Evolutionary conservation across 2,888 invertebrate species (phyloP).

Genomic region (Harpalus rufipes): DNA sequence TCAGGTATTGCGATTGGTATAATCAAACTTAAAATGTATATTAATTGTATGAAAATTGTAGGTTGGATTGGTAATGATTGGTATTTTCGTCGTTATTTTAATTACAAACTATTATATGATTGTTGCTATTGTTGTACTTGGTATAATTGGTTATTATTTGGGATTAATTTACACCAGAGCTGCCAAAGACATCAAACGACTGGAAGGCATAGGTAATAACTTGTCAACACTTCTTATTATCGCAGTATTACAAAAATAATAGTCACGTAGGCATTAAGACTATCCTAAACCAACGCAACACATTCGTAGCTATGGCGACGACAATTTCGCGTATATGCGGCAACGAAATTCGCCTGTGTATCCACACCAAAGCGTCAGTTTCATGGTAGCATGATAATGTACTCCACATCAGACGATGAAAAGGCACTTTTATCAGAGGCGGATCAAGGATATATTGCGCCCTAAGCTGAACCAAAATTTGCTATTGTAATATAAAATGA

Average conservation of each 20-base stretch:
- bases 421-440: too few species aligned
- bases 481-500: too few species aligned
- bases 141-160: slow-evolving; percentile 81
- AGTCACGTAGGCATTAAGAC: too few species aligned
- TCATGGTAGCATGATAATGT: too few species aligned
- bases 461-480: too few species aligned
- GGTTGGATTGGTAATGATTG: slow-evolving; percentile 83
- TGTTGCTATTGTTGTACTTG: slow-evolving; percentile 81
- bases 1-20: slow-evolving; percentile 75
- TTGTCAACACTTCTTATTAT: slow-evolving; percentile 3
- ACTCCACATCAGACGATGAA: too few species aligned
- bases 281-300: too few species aligned
- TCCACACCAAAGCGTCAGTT: too few species aligned
- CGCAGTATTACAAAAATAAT: background rate
- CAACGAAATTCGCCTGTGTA: too few species aligned
- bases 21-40: background rate
- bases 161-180: slow-evolving; percentile 83
- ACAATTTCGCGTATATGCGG: too few species aligned
- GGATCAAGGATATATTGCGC: too few species aligned
- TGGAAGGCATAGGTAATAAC: slow-evolving; percentile 78
- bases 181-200: slow-evolving; percentile 85
- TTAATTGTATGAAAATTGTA: slow-evolving; percentile 65
- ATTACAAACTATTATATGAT: slow-evolving; percentile 83
- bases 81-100: slow-evolving; percentile 83
- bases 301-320: too few species aligned